Evolutionary conservation across 1,140 invertebrate genomes (phyloP), one percentile per base, ranked within the genome.

Genomic region (Calycopis cecrops): DNA sequence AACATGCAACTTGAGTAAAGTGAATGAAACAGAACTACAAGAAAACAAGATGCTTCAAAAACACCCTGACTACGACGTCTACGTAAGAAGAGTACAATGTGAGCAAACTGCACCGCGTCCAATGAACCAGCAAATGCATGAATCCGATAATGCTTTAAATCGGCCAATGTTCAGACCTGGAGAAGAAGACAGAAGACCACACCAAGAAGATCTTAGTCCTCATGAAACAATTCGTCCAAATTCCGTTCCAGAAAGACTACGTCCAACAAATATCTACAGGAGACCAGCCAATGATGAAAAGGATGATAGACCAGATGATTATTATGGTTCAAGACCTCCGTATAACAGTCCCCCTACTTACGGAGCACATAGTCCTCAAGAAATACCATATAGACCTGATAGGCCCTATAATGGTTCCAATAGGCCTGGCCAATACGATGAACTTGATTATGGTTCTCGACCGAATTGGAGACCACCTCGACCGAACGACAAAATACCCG

Each of bases 21-120:
- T 72, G 12, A 63, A 63, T 28, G 79, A 85, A 52, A 79, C 74
- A 16, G 71, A 83, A 47, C 57, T 86, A 4, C 79, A 78, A 59
- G 79, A 78, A 14, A 74, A 75, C n/a, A 76, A 67, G 38, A 49
- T 75, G 1, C 67, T 83, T 7, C 57, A 55, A 33, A 65, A 71
- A 4, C 63, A 86, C 54, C 76, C 83, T 4, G 81, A 86, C 47
- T 86, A 82, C 33, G 83, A 86, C 35, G 69, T 86, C 1, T 86
- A 85, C 40, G 69, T 82, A 0, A 57, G 83, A 35, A 56, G 79
- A 14, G 59, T 86, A 8, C 69, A 73, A 57, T 86, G 83, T 57
- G 78, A 85, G 21, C 79, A 84, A 14, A 69, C 74, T 4, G 71
- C 80, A 4, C 76, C 81, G n/a, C 62, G 67, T 0, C 81, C 81